These are phyloP conservation scores for Spea bombifrons DNA, from an alignment of 2,113 vertebrate species.

Conservation along the genomic window DNA sequence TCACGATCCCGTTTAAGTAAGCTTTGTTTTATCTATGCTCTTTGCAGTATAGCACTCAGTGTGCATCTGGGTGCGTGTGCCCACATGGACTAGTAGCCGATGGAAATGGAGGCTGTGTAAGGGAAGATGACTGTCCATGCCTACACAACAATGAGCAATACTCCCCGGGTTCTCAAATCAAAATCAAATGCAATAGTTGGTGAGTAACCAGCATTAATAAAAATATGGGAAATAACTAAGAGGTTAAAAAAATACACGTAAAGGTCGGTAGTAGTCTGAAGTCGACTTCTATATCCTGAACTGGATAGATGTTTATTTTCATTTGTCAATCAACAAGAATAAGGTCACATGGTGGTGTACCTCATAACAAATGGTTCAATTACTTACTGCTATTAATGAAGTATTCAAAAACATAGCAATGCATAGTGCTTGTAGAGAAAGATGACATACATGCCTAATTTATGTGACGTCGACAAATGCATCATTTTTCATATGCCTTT, in stretches of 20 bases:
- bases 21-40: not conserved
- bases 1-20: no score
- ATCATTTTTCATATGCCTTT: not conserved
- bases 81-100: conserved; percentile 78
- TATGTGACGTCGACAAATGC: no score
- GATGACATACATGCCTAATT: not conserved
- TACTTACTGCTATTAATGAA: no score
- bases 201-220: conserved; percentile 49
- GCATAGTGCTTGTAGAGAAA: no score
- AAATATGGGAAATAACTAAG: not conserved
- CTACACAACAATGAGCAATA: conserved; percentile 74
- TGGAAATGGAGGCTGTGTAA: conserved; percentile 75
- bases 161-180: conserved; percentile 67
- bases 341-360: no score
- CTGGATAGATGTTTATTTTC: no score
- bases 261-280: not conserved
- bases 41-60: conserved; percentile 52
- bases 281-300: no score
- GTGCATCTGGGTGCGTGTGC: conserved; percentile 84
- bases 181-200: conserved; percentile 82
- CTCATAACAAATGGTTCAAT: no score
- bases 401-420: no score
- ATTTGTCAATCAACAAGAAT: no score
- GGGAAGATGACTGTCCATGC: conserved; percentile 78
- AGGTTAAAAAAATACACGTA: not conserved